Conservation (phyloP, 2,888 invertebrate genomes). For the Physocephala rufipes region DNA sequence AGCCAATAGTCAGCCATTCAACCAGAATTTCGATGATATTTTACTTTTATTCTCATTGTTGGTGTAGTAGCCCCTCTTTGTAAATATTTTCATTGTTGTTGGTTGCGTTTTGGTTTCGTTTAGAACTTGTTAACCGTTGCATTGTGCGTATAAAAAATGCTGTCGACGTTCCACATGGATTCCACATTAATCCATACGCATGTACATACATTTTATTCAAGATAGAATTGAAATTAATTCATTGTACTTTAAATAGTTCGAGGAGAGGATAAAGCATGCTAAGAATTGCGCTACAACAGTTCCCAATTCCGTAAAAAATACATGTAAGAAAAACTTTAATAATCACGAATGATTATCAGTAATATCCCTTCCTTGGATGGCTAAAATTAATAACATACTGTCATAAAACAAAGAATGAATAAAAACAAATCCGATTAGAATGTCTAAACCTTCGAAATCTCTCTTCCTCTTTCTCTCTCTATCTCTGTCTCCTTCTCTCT, state of each 20-base stretch:
- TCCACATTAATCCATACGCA: slow-evolving; percentile 53
- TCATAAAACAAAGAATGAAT: too few species aligned
- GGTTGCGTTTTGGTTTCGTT: slow-evolving; percentile 21
- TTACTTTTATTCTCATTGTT: slow-evolving; percentile 1
- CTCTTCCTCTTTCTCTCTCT: too few species aligned
- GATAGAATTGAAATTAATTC: slow-evolving; percentile 25
- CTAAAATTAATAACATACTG: too few species aligned
- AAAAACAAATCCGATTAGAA: too few species aligned
- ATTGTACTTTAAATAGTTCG: too few species aligned
- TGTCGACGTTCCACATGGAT: slow-evolving; percentile 62
- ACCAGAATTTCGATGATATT: not conserved
- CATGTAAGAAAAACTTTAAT: not conserved
- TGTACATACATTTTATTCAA: slow-evolving; percentile 40
- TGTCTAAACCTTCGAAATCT: too few species aligned
- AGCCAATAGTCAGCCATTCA: not conserved
- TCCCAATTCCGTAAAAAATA: slow-evolving; percentile 25
- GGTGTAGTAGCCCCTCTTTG: not conserved
- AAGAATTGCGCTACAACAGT: slow-evolving; percentile 35
- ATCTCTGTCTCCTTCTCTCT: too few species aligned
- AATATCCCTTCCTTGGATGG: too few species aligned
- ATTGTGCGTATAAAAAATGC: slow-evolving; percentile 41
- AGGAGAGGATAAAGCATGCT: too few species aligned
- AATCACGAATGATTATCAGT: not conserved
- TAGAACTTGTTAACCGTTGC: slow-evolving; percentile 20
- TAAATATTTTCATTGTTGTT: slow-evolving; percentile 18